A percentile compares a stretch with the other conserved stretches of the same genome.
Conservation (phyloP, 2,113 vertebrate genomes). For the Megaceryle maxima region DNA sequence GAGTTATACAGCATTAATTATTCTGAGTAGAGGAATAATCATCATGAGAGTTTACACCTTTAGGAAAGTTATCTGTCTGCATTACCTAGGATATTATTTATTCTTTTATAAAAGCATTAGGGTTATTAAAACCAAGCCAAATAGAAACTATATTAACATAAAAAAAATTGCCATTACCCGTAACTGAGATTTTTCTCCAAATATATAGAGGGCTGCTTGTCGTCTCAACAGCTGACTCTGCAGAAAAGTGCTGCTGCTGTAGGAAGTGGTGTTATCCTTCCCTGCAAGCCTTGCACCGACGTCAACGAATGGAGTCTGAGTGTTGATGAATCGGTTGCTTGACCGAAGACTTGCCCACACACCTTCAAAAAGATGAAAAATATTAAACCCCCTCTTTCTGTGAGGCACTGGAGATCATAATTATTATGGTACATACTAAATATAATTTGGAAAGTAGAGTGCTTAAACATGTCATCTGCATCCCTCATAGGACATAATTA, state of each 20-base stretch:
- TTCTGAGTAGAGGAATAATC: not conserved
- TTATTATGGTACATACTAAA: not conserved
- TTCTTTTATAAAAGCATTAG: not conserved
- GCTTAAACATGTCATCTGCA: not conserved
- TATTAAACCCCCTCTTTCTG: not conserved
- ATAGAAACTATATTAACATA: not conserved
- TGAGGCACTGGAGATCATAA: not conserved
- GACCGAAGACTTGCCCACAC: constrained; percentile 97
- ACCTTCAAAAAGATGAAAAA: constrained; percentile 79
- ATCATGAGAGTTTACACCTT: not conserved
- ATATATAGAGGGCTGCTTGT: constrained; percentile 94
- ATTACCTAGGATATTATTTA: not conserved
- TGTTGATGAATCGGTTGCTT: constrained; percentile 88
- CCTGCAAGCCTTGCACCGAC: constrained; percentile 87
- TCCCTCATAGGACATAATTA: not conserved
- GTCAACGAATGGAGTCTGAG: constrained; percentile 78
- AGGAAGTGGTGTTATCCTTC: constrained; percentile 85
- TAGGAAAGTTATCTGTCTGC: not conserved
- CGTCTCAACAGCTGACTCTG: constrained; percentile 91
- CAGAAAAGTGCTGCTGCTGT: constrained; percentile 82
- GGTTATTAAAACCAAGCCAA: not conserved
- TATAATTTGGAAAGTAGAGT: not conserved
- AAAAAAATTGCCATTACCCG: constrained; percentile 80
- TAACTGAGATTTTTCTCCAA: constrained; percentile 96
- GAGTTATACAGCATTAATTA: not conserved